A percentile compares a stretch with the other conserved stretches of the same genome.
Evolutionary conservation across 2,797 vertebrate genomes (phyloP).

Genomic region (Cyclopterus lumpus): DNA sequence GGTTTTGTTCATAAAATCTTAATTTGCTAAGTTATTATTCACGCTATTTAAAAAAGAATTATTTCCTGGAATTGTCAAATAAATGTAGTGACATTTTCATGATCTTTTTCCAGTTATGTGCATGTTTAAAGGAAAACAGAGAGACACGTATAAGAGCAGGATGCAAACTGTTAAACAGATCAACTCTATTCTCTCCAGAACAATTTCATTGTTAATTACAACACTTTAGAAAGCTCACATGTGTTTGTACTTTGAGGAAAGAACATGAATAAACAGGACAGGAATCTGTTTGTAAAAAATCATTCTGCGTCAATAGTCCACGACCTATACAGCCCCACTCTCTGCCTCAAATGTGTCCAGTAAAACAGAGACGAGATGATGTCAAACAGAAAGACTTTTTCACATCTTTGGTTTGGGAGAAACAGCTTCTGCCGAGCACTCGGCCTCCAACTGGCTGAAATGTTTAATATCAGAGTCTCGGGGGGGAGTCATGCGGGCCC

Average conservation of each 20-base stretch:
- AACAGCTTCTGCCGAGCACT: not conserved
- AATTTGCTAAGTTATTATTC: not conserved
- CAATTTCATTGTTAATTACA: not conserved
- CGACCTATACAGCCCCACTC: not conserved
- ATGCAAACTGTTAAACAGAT: not conserved
- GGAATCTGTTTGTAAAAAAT: not conserved
- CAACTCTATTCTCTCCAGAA: not conserved
- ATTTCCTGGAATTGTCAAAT: not conserved
- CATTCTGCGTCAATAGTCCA: not conserved
- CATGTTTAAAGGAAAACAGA: not conserved
- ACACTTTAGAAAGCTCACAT: not conserved
- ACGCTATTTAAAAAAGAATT: not conserved
- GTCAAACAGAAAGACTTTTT: not conserved
- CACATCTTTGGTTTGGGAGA: not conserved
- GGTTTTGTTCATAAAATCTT: not conserved
- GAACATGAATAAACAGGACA: not conserved
- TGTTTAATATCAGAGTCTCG: constrained; percentile 53
- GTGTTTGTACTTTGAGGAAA: not conserved
- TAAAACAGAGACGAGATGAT: too few relatives aligned
- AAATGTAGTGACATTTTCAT: not conserved
- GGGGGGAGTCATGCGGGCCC: constrained; percentile 41
- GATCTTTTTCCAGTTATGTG: not conserved
- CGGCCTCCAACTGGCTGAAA: constrained; percentile 19
- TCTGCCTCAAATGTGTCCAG: not conserved
- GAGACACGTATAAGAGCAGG: not conserved